phyloP scores from a whole-genome alignment of 2,113 vertebrate species.

The Chaetodon trifascialis region DNA sequence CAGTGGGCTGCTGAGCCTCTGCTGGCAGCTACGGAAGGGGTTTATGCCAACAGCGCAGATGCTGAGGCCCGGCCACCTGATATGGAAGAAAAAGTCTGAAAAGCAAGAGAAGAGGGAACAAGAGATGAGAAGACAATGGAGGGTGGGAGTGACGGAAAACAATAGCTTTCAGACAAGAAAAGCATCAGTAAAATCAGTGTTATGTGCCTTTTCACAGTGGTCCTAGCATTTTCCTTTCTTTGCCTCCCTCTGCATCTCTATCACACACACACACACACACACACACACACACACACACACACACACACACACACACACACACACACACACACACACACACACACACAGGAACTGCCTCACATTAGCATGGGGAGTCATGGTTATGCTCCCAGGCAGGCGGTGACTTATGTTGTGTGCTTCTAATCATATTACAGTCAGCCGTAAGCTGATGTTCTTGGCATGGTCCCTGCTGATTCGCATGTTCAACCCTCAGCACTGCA shows the following conservation, averaged over 20 bases:
- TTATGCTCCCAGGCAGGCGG: conserved; percentile 59
- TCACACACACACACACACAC: conserved; percentile 16
- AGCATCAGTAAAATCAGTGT: conserved; percentile 28
- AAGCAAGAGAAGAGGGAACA: conserved; percentile 42
- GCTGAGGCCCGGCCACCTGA: conserved; percentile 68
- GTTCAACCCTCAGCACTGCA: conserved; percentile 34
- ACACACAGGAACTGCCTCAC: too few species aligned
- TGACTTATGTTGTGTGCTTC: conserved; percentile 71
- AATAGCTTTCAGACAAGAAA: conserved; percentile 23
- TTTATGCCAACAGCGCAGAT: conserved; percentile 74
- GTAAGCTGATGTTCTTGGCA: conserved; percentile 75
- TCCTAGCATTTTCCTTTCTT: background rate
- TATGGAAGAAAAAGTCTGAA: conserved; percentile 51
- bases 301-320: conserved; percentile 10
- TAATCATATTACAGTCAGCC: conserved; percentile 78
- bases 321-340: conserved; percentile 10
- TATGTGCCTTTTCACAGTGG: background rate
- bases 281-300: conserved; percentile 6
- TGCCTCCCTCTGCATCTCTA: conserved; percentile 11
- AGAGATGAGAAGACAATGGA: conserved; percentile 40
- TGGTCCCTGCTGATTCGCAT: conserved; percentile 57
- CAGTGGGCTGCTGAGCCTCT: conserved; percentile 62
- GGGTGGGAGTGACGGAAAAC: conserved; percentile 9
- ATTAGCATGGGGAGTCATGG: conserved; percentile 69
- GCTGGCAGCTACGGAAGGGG: conserved; percentile 56